A percentile compares a stretch with the other conserved stretches of the same genome.
phyloP scores from a whole-genome alignment of 2,113 vertebrate genomes.

The Cyanistes caeruleus region DNA sequence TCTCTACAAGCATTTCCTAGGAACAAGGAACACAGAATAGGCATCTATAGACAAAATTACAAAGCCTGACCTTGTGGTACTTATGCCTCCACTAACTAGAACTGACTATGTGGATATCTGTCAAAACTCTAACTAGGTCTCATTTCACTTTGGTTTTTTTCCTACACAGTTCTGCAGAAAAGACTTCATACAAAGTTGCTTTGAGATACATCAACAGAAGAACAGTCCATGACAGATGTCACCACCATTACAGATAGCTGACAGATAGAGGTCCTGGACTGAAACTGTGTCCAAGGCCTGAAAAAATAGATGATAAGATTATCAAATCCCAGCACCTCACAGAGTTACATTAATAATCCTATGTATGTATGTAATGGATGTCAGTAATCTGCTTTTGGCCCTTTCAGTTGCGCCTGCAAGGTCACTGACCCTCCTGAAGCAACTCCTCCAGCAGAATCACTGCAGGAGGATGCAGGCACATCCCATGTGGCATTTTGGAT shows the following conservation, averaged over 20 bases:
- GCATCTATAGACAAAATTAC: background rate
- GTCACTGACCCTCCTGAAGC: background rate
- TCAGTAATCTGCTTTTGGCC: background rate
- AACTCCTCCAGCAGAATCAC: background rate
- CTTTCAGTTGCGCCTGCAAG: accelerated
- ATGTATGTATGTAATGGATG: background rate
- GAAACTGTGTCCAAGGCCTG: background rate
- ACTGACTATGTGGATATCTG: background rate
- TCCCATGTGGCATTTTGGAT: background rate
- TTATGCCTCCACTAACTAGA: background rate
- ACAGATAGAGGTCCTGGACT: background rate
- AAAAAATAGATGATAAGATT: background rate
- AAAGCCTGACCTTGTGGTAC: background rate
- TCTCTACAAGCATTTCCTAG: background rate
- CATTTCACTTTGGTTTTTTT: background rate
- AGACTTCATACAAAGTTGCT: background rate
- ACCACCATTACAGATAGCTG: background rate
- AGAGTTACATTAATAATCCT: background rate
- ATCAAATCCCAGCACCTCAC: background rate
- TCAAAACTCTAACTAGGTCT: background rate
- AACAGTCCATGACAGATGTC: background rate
- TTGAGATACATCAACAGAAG: background rate
- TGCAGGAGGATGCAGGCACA: background rate
- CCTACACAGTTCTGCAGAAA: background rate
- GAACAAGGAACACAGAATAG: background rate